These are phyloP conservation scores for Caenorhabditis sp. DNA, from an alignment of 2,888 invertebrate genomes.

Conservation along the genomic window DNA sequence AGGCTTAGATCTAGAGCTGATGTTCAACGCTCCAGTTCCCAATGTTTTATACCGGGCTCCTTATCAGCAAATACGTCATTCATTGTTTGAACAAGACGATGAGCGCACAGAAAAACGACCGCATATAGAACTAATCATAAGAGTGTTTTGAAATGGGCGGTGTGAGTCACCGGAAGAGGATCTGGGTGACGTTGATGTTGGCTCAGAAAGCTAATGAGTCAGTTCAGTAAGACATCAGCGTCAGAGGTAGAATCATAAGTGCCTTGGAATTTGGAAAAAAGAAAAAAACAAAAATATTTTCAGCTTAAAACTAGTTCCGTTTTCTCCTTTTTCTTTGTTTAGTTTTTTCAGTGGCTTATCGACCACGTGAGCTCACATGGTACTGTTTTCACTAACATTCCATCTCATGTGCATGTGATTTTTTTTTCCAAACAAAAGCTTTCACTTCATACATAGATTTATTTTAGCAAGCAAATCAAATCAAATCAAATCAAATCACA, in stretches of 20 bases:
- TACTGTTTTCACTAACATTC: too few relatives aligned
- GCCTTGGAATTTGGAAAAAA: too few relatives aligned
- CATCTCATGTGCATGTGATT: too few relatives aligned
- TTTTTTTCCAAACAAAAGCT: too few relatives aligned
- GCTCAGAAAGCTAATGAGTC: constrained; percentile 1
- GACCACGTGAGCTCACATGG: too few relatives aligned
- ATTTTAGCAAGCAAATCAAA: neutral
- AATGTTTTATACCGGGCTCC: constrained; percentile 24
- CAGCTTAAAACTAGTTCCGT: too few relatives aligned
- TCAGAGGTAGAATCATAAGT: too few relatives aligned
- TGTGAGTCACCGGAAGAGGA: constrained; percentile 1
- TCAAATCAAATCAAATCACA: too few relatives aligned
- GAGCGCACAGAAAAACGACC: neutral
- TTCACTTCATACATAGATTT: too few relatives aligned
- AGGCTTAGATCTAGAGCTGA: neutral
- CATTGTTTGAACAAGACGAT: neutral
- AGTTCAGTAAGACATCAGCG: neutral
- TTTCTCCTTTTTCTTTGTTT: too few relatives aligned
- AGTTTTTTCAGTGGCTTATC: too few relatives aligned
- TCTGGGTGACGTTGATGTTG: neutral
- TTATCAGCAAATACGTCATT: constrained; percentile 11
- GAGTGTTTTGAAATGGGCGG: constrained; percentile 16
- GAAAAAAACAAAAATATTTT: too few relatives aligned
- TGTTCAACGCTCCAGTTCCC: neutral
- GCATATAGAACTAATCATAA: constrained; percentile 4